Evolutionary conservation across 2,888 invertebrate genomes (phyloP).

Genomic region (Aphodius sticticus): DNA sequence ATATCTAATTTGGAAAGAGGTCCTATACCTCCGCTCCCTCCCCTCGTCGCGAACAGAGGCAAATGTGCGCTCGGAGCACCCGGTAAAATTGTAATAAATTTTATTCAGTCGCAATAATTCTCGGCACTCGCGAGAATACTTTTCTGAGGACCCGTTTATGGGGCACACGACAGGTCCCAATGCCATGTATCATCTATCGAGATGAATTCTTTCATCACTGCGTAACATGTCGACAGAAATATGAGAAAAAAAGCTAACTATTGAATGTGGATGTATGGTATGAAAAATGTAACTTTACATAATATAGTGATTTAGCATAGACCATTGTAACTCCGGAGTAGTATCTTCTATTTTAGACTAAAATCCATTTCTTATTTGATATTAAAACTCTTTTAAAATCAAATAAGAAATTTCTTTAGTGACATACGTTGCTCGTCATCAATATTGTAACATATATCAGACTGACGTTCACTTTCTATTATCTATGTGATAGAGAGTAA

Average conservation of each 20-base stretch:
- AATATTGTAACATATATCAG: too few species aligned
- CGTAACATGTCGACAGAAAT: constrained; percentile 46
- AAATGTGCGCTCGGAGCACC: constrained; percentile 40
- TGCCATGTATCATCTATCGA: constrained; percentile 58
- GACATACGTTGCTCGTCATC: too few species aligned
- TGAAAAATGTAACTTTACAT: too few species aligned
- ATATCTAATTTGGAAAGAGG: constrained; percentile 54
- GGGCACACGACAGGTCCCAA: constrained; percentile 51
- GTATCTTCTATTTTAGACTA: too few species aligned
- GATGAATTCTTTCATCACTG: constrained; percentile 22
- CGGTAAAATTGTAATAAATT: constrained; percentile 54
- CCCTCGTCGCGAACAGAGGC: neutral
- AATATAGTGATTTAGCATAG: too few species aligned
- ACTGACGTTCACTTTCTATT: too few species aligned
- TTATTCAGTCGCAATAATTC: constrained; percentile 57
- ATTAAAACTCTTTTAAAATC: too few species aligned
- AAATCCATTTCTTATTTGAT: too few species aligned
- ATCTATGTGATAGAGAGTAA: too few species aligned
- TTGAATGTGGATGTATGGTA: neutral
- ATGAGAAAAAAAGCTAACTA: neutral
- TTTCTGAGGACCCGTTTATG: constrained; percentile 46
- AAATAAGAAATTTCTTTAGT: too few species aligned
- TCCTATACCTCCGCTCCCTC: neutral
- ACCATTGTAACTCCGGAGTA: too few species aligned
- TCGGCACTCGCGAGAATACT: constrained; percentile 57